These are phyloP conservation scores for Entomobrya multifasciata DNA, from an alignment of 2,888 invertebrate species.

Conservation along the genomic window DNA sequence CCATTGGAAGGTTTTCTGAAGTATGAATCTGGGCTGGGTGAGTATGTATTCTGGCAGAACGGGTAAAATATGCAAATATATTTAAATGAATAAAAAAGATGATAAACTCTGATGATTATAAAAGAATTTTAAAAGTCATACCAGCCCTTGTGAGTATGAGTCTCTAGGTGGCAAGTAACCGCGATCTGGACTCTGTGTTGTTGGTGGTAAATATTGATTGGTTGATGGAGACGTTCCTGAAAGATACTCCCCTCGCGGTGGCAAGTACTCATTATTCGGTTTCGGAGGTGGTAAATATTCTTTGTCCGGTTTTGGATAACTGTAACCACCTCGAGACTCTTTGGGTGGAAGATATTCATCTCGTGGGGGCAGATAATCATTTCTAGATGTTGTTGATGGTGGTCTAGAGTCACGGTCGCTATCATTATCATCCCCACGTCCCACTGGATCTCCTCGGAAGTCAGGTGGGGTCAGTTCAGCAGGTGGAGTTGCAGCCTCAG, in stretches of 20 bases:
- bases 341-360: constrained; percentile 65
- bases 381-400: constrained; percentile 4
- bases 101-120: too few species aligned
- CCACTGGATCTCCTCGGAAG: constrained; percentile 62
- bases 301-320: constrained; percentile 47
- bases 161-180: constrained; percentile 51
- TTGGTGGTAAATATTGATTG: constrained; percentile 70
- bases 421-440: background rate
- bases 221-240: background rate
- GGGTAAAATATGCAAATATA: too few species aligned
- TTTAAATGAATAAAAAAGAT: too few species aligned
- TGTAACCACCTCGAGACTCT: constrained; percentile 52
- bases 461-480: constrained; percentile 29
- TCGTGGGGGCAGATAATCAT: constrained; percentile 51
- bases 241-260: constrained; percentile 40
- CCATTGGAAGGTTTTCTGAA: constrained; percentile 75
- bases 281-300: constrained; percentile 45
- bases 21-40: constrained; percentile 69
- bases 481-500: constrained; percentile 62
- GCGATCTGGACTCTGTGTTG: constrained; percentile 4
- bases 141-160: constrained; percentile 42
- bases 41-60: constrained; percentile 75
- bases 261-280: constrained; percentile 29
- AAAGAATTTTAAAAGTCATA: background rate
- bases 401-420: constrained; percentile 21